These are phyloP conservation scores for Brachionus paranguensis DNA, from an alignment of 1,140 invertebrate genomes.

Conservation along the genomic window DNA sequence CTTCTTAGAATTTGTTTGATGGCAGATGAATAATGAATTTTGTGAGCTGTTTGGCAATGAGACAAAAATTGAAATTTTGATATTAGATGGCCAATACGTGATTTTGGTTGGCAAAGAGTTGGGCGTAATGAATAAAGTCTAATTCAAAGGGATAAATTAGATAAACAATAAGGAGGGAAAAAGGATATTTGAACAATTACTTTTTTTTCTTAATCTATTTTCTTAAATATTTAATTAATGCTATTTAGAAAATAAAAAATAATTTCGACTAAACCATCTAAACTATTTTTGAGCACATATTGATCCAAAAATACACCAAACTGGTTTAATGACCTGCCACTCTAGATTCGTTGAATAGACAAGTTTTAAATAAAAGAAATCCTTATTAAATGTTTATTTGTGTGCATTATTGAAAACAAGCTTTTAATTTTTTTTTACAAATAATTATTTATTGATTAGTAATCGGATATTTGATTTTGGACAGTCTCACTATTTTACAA, in stretches of 20 bases:
- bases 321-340: background rate
- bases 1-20: too few relatives aligned
- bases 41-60: background rate
- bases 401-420: background rate
- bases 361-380: background rate
- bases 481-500: too few relatives aligned
- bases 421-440: background rate
- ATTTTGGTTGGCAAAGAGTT: background rate
- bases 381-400: background rate
- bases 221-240: background rate
- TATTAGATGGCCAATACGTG: background rate
- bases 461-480: too few relatives aligned
- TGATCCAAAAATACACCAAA: background rate
- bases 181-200: background rate
- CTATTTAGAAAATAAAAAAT: background rate
- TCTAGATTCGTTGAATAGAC: background rate
- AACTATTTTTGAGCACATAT: background rate
- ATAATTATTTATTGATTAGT: background rate
- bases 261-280: background rate
- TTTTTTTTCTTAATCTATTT: background rate
- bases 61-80: background rate
- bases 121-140: background rate
- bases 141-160: background rate
- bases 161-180: background rate
- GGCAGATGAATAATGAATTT: too few relatives aligned